A percentile compares a stretch with the other conserved stretches of the same genome.
Conservation (phyloP, 2,888 invertebrate species). For the Leptinotarsa juncta region DNA sequence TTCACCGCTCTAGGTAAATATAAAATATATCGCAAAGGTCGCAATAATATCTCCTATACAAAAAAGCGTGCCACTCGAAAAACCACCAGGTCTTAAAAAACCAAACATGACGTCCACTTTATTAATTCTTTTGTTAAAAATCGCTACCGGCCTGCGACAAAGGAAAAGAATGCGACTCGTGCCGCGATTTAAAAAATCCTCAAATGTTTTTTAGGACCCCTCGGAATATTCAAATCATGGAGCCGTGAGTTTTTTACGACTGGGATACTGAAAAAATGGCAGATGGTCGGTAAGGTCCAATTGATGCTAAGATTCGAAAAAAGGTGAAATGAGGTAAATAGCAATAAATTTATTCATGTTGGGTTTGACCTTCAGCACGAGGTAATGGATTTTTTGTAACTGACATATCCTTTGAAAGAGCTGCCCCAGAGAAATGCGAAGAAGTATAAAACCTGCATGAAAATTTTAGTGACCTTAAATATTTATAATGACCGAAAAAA, state of each 20-base stretch:
- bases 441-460: too few relatives aligned
- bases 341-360: slow-evolving; percentile 7
- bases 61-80: slow-evolving; percentile 51
- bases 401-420: not conserved
- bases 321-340: not conserved
- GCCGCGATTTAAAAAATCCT: slow-evolving; percentile 32
- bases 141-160: slow-evolving; percentile 42
- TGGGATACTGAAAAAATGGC: slow-evolving; percentile 23
- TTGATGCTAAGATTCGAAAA: slow-evolving; percentile 1
- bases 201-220: slow-evolving; percentile 29
- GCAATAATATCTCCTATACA: slow-evolving; percentile 38
- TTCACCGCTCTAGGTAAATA: slow-evolving; percentile 33
- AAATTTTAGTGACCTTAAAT: too few relatives aligned
- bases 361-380: slow-evolving; percentile 7
- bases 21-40: slow-evolving; percentile 31
- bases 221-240: slow-evolving; percentile 31
- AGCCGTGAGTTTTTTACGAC: slow-evolving; percentile 28
- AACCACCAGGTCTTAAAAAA: slow-evolving; percentile 51
- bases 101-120: slow-evolving; percentile 45
- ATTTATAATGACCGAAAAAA: too few relatives aligned
- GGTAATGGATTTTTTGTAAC: not conserved
- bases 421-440: too few relatives aligned
- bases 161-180: slow-evolving; percentile 39
- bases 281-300: slow-evolving; percentile 29
- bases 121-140: slow-evolving; percentile 44